These are phyloP conservation scores for Prenolepis imparis DNA, from an alignment of 2,888 invertebrate species.

Conservation along the genomic window DNA sequence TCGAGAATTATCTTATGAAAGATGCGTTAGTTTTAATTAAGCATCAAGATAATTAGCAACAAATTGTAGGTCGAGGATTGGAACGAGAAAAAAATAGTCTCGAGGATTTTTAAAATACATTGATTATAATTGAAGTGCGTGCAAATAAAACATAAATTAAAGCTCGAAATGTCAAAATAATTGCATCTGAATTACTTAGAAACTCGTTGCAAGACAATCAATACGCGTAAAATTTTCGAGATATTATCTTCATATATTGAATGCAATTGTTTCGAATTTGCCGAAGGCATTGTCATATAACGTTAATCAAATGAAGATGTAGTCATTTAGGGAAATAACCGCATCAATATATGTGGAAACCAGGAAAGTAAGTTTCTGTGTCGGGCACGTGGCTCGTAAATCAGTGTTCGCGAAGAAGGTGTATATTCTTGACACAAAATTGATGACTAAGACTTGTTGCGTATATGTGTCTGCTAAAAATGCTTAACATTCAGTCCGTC, in stretches of 20 bases:
- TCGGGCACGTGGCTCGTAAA: slow-evolving; percentile 48
- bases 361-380: slow-evolving; percentile 54
- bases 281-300: slow-evolving; percentile 19
- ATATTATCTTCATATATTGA: not conserved
- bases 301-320: slow-evolving; percentile 9
- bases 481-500: slow-evolving; percentile 38
- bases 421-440: slow-evolving; percentile 47
- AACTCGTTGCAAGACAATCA: not conserved
- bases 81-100: not conserved
- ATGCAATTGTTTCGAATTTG: slow-evolving; percentile 31
- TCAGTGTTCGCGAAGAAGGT: slow-evolving; percentile 26
- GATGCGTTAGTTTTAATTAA: not conserved
- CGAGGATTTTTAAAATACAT: not conserved
- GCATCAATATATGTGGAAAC: slow-evolving; percentile 12
- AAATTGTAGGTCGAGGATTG: not conserved
- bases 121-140: not conserved
- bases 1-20: not conserved
- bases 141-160: slow-evolving; percentile 10
- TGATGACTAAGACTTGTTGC: slow-evolving; percentile 48
- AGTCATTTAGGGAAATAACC: slow-evolving; percentile 36
- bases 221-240: not conserved
- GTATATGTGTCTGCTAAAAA: slow-evolving; percentile 35
- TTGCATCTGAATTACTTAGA: slow-evolving; percentile 18
- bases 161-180: slow-evolving; percentile 9
- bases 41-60: not conserved